Percentiles rank a stretch among this genome's conserved stretches.
phyloP scores from a whole-genome alignment of 2,888 invertebrate species.

The Agrochola circellaris region DNA sequence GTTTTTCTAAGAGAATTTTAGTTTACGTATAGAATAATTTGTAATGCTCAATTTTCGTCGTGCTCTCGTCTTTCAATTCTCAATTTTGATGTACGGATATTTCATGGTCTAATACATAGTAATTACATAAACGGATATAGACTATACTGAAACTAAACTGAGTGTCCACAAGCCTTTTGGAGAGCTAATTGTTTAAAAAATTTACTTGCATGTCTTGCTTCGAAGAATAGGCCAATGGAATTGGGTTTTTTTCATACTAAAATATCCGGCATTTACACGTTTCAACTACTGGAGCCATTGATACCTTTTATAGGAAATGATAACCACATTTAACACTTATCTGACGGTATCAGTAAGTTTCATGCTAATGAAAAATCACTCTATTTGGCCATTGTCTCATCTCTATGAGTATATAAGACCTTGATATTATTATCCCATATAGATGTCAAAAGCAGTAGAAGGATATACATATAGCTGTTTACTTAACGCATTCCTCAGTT shows the following conservation, averaged over 20 bases:
- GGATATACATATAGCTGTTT: slow-evolving; percentile 41
- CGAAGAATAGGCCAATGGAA: slow-evolving; percentile 10
- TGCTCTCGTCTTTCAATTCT: not conserved
- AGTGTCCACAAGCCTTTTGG: not conserved
- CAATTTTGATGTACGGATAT: not conserved
- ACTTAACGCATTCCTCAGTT: slow-evolving; percentile 21
- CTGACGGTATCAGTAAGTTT: slow-evolving; percentile 67
- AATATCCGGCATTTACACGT: slow-evolving; percentile 14
- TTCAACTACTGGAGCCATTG: slow-evolving; percentile 47
- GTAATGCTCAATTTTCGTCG: not conserved
- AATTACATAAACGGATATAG: not conserved
- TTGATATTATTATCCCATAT: slow-evolving; percentile 48
- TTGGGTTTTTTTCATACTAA: not conserved
- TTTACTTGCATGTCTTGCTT: not conserved
- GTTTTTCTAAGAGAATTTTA: not conserved
- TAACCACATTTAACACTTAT: slow-evolving; percentile 79
- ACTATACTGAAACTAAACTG: not conserved
- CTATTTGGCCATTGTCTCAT: slow-evolving; percentile 62
- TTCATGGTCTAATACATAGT: not conserved
- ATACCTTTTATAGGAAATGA: slow-evolving; percentile 78
- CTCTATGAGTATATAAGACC: slow-evolving; percentile 46
- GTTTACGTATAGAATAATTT: not conserved
- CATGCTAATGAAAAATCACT: slow-evolving; percentile 75
- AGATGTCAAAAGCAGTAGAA: slow-evolving; percentile 48
- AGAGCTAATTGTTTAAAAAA: not conserved